Conservation (phyloP, 1,140 invertebrate species). For the Euura saliciscinereae region DNA sequence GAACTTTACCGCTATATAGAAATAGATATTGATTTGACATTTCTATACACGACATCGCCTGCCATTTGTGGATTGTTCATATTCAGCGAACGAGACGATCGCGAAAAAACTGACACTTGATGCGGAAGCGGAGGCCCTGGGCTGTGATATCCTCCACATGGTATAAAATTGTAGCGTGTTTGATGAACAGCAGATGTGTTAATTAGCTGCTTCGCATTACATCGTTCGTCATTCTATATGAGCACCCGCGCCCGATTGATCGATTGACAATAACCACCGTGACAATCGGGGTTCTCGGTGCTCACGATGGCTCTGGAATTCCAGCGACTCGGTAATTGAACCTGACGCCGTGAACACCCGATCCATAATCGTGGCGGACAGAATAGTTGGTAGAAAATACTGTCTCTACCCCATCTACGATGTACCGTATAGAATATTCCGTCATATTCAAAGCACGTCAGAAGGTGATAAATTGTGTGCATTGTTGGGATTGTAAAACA, state of each 20-base stretch:
- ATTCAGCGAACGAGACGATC: background rate
- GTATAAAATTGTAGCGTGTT: background rate
- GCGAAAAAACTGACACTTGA: background rate
- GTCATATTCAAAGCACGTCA: constrained; percentile 3
- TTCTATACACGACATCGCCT: background rate
- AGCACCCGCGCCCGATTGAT: background rate
- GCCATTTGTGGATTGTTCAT: background rate
- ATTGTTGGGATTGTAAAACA: background rate
- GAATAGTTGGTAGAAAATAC: background rate
- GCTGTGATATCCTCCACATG: background rate
- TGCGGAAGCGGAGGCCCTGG: background rate
- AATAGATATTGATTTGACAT: constrained; percentile 5
- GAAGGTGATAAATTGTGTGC: background rate
- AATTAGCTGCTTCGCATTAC: background rate
- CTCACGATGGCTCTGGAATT: background rate
- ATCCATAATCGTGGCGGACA: background rate
- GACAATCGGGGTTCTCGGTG: background rate
- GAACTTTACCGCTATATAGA: background rate
- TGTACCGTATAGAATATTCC: background rate
- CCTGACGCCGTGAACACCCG: background rate
- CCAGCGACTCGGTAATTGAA: background rate
- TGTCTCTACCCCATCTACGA: too few relatives aligned
- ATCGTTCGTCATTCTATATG: background rate
- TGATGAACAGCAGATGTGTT: background rate
- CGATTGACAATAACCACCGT: background rate